Percentiles rank a stretch among this genome's conserved stretches.
Conservation (phyloP, 2,113 vertebrate genomes). For the Prunella himalayana region DNA sequence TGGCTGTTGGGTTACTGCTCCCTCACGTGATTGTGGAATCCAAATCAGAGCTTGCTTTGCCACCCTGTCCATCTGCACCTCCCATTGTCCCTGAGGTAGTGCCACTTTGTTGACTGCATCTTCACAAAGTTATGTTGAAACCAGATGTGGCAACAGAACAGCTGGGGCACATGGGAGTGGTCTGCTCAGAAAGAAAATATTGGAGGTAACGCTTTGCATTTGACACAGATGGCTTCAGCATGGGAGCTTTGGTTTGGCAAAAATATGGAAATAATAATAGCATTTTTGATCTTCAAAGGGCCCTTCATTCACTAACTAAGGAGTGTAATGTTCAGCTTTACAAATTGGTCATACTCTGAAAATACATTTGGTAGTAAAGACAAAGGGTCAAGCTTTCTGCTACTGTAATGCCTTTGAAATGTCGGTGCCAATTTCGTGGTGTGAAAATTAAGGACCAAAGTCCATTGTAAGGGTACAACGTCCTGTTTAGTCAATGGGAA, state of each 20-base stretch:
- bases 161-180: fast-evolving
- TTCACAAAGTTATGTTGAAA: not conserved
- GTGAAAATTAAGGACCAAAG: not conserved
- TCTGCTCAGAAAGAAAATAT: not conserved
- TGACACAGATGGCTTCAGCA: conserved; percentile 6
- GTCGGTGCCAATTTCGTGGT: not conserved
- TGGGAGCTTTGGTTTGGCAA: not conserved
- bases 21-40: not conserved
- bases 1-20: not conserved
- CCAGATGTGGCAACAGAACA: not conserved
- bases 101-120: not conserved
- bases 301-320: not conserved
- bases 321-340: not conserved
- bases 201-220: not conserved
- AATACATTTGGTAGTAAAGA: conserved; percentile 31
- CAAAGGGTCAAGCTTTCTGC: conserved; percentile 30
- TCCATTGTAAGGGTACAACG: not conserved
- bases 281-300: conserved; percentile 49
- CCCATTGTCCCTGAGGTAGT: not conserved
- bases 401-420: conserved; percentile 13
- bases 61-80: not conserved
- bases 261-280: conserved; percentile 36
- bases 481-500: not conserved
- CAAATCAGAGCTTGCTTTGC: not conserved
- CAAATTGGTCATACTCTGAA: conserved; percentile 4